Conservation (phyloP, 2,797 vertebrate genomes). For the Phoxinus dragarum region DNA sequence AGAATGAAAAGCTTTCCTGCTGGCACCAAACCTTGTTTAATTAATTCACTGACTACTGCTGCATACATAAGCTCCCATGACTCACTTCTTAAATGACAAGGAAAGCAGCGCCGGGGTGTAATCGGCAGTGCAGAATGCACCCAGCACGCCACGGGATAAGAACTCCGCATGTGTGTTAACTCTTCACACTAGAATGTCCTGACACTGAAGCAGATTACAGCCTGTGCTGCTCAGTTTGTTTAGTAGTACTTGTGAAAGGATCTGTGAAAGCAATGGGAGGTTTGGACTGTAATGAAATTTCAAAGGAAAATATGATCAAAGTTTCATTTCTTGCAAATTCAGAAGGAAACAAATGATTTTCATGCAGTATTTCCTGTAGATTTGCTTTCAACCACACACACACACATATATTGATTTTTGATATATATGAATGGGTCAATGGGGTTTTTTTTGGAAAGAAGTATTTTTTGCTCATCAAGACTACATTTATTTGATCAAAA, state of each 20-base stretch:
- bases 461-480: no score
- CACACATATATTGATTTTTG: no score
- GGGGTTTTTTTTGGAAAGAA: no score
- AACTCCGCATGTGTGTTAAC: constrained; percentile 38
- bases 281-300: not conserved
- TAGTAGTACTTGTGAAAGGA: constrained; percentile 22
- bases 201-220: constrained; percentile 51
- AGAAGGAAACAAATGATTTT: not conserved
- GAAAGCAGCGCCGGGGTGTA: constrained; percentile 34
- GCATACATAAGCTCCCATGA: constrained; percentile 47
- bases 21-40: constrained; percentile 50
- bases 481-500: no score
- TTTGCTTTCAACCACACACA: not conserved
- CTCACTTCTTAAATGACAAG: constrained; percentile 42
- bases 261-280: not conserved
- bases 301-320: not conserved
- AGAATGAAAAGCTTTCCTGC: constrained; percentile 46
- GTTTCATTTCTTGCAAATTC: not conserved
- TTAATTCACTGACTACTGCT: constrained; percentile 52
- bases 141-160: constrained; percentile 30
- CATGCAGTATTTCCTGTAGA: not conserved
- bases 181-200: constrained; percentile 41
- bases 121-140: constrained; percentile 37
- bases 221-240: constrained; percentile 22
- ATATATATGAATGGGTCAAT: no score